Conservation (phyloP, 2,888 invertebrate species). For the Pollenia griseotomentosa region DNA sequence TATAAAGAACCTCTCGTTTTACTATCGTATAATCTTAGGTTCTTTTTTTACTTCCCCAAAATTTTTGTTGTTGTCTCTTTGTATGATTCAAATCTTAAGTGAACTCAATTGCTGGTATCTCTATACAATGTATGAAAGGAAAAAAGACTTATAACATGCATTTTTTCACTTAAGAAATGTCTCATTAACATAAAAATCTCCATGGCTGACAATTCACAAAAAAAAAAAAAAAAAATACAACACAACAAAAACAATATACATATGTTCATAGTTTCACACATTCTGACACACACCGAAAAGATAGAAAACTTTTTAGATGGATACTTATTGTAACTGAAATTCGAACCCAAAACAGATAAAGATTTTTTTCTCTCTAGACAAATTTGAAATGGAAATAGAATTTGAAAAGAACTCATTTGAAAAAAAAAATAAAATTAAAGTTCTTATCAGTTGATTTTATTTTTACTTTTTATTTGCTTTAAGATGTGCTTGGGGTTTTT, state of each 20-base stretch:
- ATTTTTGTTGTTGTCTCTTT: neutral
- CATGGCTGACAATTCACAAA: slow-evolving; percentile 3
- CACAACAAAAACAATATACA: neutral
- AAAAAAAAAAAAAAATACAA: neutral
- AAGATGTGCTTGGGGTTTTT: neutral
- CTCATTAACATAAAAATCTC: slow-evolving; percentile 62
- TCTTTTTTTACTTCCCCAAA: slow-evolving; percentile 7
- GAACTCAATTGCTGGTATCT: slow-evolving; percentile 44
- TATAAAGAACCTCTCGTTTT: neutral
- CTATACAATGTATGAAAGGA: neutral
- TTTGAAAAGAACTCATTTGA: neutral
- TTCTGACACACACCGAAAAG: slow-evolving; percentile 1
- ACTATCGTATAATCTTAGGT: no score
- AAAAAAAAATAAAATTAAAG: neutral
- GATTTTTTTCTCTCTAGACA: slow-evolving; percentile 21
- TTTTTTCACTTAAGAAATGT: slow-evolving; percentile 50
- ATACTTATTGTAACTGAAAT: slow-evolving; percentile 41
- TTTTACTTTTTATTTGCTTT: slow-evolving; percentile 26
- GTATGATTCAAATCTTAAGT: slow-evolving; percentile 48
- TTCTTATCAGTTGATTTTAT: slow-evolving; percentile 45
- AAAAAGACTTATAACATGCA: slow-evolving; percentile 17
- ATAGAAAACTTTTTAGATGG: slow-evolving; percentile 31
- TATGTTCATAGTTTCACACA: neutral
- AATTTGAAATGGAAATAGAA: slow-evolving; percentile 24
- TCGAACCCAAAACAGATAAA: slow-evolving; percentile 36